Conservation (phyloP, 2,888 invertebrate species). For the Aricia artaxerxes region DNA sequence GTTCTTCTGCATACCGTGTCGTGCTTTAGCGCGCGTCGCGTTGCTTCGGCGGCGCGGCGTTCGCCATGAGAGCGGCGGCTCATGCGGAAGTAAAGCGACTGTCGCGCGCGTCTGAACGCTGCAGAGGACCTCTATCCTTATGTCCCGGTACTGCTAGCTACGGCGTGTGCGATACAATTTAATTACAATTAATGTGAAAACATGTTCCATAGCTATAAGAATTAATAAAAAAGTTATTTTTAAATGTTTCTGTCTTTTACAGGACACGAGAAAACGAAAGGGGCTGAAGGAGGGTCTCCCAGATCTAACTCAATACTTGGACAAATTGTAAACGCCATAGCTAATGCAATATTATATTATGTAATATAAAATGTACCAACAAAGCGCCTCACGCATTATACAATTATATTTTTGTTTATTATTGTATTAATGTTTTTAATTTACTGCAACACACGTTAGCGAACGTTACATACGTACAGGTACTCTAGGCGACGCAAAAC, state of each 20-base stretch:
- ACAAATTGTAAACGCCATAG: conserved; percentile 94
- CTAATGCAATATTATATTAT: conserved; percentile 61
- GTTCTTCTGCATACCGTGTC: conserved; percentile 57
- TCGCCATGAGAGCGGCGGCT: conserved; percentile 52
- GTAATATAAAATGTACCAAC: conserved; percentile 75
- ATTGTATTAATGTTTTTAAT: conserved; percentile 29
- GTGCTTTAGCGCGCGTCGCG: conserved; percentile 55
- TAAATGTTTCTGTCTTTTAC: conserved; percentile 53
- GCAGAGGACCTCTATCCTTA: conserved; percentile 90
- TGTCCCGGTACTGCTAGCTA: conserved; percentile 86
- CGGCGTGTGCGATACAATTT: conserved; percentile 73
- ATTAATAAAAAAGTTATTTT: background rate
- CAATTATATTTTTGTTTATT: conserved; percentile 28
- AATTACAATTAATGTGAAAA: background rate
- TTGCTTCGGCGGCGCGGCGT: conserved; percentile 59
- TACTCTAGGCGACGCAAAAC: conserved; percentile 46
- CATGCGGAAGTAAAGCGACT: conserved; percentile 80
- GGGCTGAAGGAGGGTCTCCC: conserved; percentile 99
- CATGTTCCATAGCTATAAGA: background rate
- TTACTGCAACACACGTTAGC: conserved; percentile 19
- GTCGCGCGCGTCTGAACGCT: conserved; percentile 82
- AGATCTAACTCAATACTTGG: conserved; percentile 96
- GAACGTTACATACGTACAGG: conserved; percentile 10
- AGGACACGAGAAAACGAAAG: conserved; percentile 99
- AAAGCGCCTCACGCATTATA: conserved; percentile 61